A percentile compares a stretch with the other conserved stretches of the same genome.
phyloP scores from a whole-genome alignment of 1,140 invertebrate species.

The Eciton burchellii region DNA sequence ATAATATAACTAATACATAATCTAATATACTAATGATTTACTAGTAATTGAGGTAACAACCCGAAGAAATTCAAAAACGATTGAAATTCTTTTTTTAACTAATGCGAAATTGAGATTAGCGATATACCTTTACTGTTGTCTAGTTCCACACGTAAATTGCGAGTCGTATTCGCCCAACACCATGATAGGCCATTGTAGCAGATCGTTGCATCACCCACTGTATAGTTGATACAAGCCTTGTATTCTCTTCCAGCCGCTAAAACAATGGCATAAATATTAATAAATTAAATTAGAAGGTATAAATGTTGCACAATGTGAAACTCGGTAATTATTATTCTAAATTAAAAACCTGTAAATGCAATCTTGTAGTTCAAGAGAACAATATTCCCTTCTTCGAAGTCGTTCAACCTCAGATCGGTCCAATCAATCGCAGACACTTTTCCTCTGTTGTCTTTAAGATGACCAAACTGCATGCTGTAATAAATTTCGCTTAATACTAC shows the following conservation, averaged over 20 bases:
- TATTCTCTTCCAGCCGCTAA: slow-evolving; percentile 65
- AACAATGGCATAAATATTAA: slow-evolving; percentile 31
- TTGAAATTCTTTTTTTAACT: background rate
- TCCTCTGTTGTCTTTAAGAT: slow-evolving; percentile 57
- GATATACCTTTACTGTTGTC: slow-evolving; percentile 66
- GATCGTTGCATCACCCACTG: slow-evolving; percentile 26
- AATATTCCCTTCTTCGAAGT: slow-evolving; percentile 46
- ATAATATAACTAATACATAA: background rate
- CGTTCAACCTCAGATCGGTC: slow-evolving; percentile 52
- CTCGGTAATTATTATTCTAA: too few species aligned
- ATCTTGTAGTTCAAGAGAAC: slow-evolving; percentile 21
- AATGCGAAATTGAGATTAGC: background rate
- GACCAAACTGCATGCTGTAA: slow-evolving; percentile 73
- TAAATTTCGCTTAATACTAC: background rate
- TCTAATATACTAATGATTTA: too few species aligned
- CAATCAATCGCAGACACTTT: slow-evolving; percentile 37
- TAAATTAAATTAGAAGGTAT: background rate
- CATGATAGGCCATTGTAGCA: slow-evolving; percentile 74
- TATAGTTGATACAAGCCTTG: slow-evolving; percentile 44
- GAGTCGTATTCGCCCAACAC: slow-evolving; percentile 63
- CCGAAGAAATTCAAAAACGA: too few species aligned
- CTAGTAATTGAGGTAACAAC: too few species aligned
- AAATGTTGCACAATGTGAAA: background rate
- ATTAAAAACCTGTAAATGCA: slow-evolving; percentile 54
- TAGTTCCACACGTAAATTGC: slow-evolving; percentile 60